These are phyloP conservation scores for Chelmon rostratus DNA, from an alignment of 2,797 vertebrate genomes.

Conservation along the genomic window DNA sequence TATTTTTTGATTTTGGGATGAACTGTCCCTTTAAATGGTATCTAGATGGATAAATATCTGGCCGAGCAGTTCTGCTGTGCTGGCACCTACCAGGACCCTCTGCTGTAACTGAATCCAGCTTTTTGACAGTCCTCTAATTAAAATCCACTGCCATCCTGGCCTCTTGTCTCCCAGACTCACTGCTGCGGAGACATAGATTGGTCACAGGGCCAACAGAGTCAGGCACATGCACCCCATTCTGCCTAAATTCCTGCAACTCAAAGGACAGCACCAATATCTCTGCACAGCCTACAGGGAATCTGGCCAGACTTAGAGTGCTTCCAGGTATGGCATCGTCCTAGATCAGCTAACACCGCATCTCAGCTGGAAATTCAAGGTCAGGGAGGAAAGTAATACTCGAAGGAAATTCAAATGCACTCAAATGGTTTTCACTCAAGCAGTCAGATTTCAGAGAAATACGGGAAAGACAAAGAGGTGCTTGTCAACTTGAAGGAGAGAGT, in stretches of 20 bases:
- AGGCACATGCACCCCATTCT: constrained; percentile 34
- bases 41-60: constrained; percentile 34
- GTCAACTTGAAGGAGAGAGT: constrained; percentile 47
- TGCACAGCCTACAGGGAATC: constrained; percentile 61
- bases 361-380: constrained; percentile 78
- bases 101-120: constrained; percentile 41
- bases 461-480: constrained; percentile 69
- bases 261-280: constrained; percentile 50
- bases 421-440: constrained; percentile 66
- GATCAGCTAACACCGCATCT: constrained; percentile 70
- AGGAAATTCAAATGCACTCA: constrained; percentile 68
- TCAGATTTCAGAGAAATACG: constrained; percentile 55
- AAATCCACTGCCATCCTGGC: constrained; percentile 55
- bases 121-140: constrained; percentile 66
- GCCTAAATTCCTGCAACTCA: constrained; percentile 45
- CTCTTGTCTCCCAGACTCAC: constrained; percentile 42
- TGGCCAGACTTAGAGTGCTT: constrained; percentile 62
- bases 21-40: constrained; percentile 8
- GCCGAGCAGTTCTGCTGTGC: constrained; percentile 38
- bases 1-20: no score
- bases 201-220: constrained; percentile 41
- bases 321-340: constrained; percentile 60
- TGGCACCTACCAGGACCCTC: constrained; percentile 36
- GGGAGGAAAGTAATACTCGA: constrained; percentile 65
- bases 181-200: constrained; percentile 33